Evolutionary conservation across 2,113 vertebrate genomes (phyloP).

Genomic region (Tonatia bakeri): DNA sequence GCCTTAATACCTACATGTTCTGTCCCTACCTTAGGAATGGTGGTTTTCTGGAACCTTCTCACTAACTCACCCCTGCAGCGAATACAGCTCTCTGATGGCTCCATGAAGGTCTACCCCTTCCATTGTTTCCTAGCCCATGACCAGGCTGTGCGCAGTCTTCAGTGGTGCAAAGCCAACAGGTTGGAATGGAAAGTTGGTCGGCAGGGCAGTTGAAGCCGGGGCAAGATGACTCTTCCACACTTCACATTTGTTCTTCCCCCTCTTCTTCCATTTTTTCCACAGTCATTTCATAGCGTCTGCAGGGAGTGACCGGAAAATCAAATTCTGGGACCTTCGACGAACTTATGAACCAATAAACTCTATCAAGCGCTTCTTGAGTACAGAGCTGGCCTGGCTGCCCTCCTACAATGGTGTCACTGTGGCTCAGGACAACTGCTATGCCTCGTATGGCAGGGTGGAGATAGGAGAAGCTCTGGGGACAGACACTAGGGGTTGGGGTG

Average conservation of each 20-base stretch:
- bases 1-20: background rate
- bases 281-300: conserved; percentile 91
- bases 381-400: conserved; percentile 91
- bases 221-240: rapidly evolving
- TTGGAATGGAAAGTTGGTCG: background rate
- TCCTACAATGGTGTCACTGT: conserved; percentile 87
- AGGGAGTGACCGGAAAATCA: conserved; percentile 91
- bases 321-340: conserved; percentile 93
- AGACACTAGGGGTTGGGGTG: conserved; percentile 22
- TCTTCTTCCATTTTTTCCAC: conserved; percentile 44
- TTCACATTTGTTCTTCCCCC: conserved; percentile 45
- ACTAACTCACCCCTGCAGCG: conserved; percentile 87
- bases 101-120: conserved; percentile 88
- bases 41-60: conserved; percentile 92
- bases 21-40: conserved; percentile 81
- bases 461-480: conserved; percentile 16
- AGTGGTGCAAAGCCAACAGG: conserved; percentile 91
- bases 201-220: background rate
- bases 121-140: conserved; percentile 90
- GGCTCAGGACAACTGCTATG: conserved; percentile 90
- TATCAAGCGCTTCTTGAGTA: conserved; percentile 89
- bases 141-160: conserved; percentile 85
- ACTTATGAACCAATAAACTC: conserved; percentile 85
- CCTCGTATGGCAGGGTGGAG: conserved; percentile 82
- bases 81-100: conserved; percentile 80